phyloP scores from a whole-genome alignment of 2,797 vertebrate genomes.

The Acridotheres tristis region DNA sequence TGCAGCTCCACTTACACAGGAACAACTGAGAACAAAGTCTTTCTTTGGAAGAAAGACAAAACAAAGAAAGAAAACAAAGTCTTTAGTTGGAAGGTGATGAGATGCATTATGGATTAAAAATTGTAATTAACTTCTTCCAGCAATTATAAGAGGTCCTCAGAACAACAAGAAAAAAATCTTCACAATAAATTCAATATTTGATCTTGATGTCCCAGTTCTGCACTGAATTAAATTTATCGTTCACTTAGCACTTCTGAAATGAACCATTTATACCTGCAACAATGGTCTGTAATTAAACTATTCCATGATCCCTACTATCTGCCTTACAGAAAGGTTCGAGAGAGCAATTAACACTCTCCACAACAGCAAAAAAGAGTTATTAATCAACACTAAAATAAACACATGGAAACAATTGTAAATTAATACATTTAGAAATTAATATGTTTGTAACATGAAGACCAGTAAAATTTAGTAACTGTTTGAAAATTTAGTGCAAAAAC shows the following conservation, averaged over 20 bases:
- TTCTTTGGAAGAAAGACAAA: not conserved
- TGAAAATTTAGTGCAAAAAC: not conserved
- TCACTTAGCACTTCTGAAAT: not conserved
- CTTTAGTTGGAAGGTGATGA: not conserved
- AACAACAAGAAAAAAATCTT: not conserved
- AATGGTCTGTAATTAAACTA: conserved; percentile 5
- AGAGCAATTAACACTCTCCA: not conserved
- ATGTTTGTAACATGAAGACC: not conserved
- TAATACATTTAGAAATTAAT: not conserved
- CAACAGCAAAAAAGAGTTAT: conserved; percentile 26
- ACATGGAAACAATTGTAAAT: not conserved
- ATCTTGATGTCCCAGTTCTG: not conserved
- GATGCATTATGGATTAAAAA: not conserved
- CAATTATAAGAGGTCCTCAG: not conserved
- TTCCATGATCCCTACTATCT: not conserved
- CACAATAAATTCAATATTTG: not conserved
- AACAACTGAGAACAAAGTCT: not conserved
- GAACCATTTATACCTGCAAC: not conserved
- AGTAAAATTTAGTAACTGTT: not conserved
- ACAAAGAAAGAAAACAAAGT: too few relatives aligned
- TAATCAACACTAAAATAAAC: not conserved
- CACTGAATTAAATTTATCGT: not conserved
- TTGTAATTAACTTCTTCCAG: not conserved
- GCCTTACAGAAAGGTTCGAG: not conserved
- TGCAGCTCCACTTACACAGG: not conserved